These are phyloP conservation scores for Antitype chi DNA, from an alignment of 2,888 invertebrate genomes.

Conservation along the genomic window DNA sequence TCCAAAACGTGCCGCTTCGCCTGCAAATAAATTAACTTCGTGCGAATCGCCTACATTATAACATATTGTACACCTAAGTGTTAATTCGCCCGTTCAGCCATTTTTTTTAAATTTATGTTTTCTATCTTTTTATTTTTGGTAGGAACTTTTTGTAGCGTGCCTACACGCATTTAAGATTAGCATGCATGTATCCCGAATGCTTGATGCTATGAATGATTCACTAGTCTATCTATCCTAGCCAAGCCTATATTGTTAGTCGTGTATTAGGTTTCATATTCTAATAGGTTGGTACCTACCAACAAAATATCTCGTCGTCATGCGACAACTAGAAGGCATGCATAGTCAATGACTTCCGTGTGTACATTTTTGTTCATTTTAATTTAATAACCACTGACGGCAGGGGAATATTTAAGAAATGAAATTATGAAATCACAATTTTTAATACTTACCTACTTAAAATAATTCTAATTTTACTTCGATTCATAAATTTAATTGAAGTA, in stretches of 20 bases:
- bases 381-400: background rate
- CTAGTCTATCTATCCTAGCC: background rate
- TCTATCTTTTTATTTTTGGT: background rate
- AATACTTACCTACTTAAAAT: background rate
- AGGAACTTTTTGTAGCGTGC: background rate
- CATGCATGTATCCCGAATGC: background rate
- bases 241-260: conserved; percentile 3
- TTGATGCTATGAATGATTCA: conserved; percentile 25
- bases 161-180: background rate
- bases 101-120: too few relatives aligned
- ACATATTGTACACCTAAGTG: too few relatives aligned
- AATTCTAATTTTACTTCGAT: background rate
- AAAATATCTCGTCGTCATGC: conserved; percentile 37
- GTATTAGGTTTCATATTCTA: conserved; percentile 7
- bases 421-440: background rate
- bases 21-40: too few relatives aligned
- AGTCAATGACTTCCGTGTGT: conserved; percentile 35
- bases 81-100: too few relatives aligned
- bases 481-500: background rate
- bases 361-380: conserved; percentile 31
- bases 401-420: conserved; percentile 11
- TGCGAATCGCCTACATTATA: too few relatives aligned
- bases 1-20: too few relatives aligned
- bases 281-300: background rate
- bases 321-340: conserved; percentile 24